Base-by-base conservation (phyloP, 2,888 invertebrate species). In the Baccha elongata region DNA sequence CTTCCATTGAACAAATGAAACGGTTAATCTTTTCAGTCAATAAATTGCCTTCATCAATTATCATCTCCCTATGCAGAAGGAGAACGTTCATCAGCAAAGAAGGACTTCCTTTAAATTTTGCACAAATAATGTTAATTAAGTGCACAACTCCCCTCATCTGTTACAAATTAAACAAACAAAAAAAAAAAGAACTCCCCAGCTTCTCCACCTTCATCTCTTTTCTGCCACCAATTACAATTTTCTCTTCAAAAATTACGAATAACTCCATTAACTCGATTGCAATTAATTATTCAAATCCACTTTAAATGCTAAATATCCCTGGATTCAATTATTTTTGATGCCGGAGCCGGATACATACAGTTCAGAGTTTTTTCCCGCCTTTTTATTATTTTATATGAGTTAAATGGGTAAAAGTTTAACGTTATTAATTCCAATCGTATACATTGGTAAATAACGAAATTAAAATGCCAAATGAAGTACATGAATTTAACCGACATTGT, bases 271-370 rank as follows among this genome's bases (percentile, higher is more conserved):
- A 50, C 37, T 50, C 60, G 32, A 68, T 67, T 75, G 60, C 68
- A 52, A 67, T 52, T 60, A 44, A 67, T 67, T 75, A 60, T 74
- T 52, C 67, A 67, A 67, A 67, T 55, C 50, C 23, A 67, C 50
- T 74, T 60, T 52, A 42, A 67, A 58, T 67, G 48, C 48, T 42
- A 35, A 67, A 60, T 65, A 40, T 65, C 55, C 29, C 26, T 52
- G 26, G 17, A 75, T 75, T 58, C 52, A 68, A 75, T 75, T 75
- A 60, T 58, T 58, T 67, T 67, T 58, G 23, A 67, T 67, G 67
- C 19, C 40, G 65, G 15, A 40, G 67, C 19, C 40, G 65, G 15
- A 40, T 40, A 35, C 29, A 21, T 37, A 55, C 37, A 15, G 23
- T 52, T 62, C 19, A 26, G 29, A 2, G 2, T 13, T 40, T 55